Evolutionary conservation across 2,888 invertebrate genomes (phyloP), one percentile per base, ranked within the genome.

Genomic region (Mesodorylaimus sp.): DNA sequence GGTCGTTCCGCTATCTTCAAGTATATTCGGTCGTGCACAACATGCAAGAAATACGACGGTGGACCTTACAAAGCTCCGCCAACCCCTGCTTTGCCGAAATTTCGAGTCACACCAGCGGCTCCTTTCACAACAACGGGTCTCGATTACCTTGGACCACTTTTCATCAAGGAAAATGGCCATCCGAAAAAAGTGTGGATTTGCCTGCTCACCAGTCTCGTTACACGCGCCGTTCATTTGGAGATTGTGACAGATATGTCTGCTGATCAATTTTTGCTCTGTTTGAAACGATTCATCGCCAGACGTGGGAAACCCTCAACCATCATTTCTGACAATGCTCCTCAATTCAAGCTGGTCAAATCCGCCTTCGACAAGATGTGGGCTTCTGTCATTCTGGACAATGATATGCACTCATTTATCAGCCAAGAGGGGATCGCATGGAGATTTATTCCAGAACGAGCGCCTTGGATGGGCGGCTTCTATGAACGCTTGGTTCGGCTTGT

Each of bases 381-480:
- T 2, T 10, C 47, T 2, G 32, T 57, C 19, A 19, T 39, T 24
- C n/a, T n/a, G n/a, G n/a, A n/a, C n/a, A n/a, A n/a, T n/a, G 42
- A 23, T 5, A 28, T 57, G 16, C n/a, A 39, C 23, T 36, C 39
- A 3, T 43, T 46, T 3, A 36, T n/a, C 43, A 41, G 48, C 19
- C 24, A 41, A 2, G 16, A 55, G 28, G 45, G 44, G 23, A 60
- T 61, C 32, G n/a, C 49, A 1, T 62, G 62, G 61, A 54, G 53
- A n/a, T 70, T 69, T 52, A 70, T 64, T 47, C 63, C 66, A 3
- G 67, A 66, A 3, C 54, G 59, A 0, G 64, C 68, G 2, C 56
- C 68, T 1, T 71, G 70, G 69, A 66, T 66, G 67, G 68, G 69
- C 44, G 69, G 70, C 39, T 66, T 63, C 55, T 71, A 66, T 60